Base-by-base conservation (phyloP, 2,113 vertebrate genomes). In the Dicrurus megarhynchus region DNA sequence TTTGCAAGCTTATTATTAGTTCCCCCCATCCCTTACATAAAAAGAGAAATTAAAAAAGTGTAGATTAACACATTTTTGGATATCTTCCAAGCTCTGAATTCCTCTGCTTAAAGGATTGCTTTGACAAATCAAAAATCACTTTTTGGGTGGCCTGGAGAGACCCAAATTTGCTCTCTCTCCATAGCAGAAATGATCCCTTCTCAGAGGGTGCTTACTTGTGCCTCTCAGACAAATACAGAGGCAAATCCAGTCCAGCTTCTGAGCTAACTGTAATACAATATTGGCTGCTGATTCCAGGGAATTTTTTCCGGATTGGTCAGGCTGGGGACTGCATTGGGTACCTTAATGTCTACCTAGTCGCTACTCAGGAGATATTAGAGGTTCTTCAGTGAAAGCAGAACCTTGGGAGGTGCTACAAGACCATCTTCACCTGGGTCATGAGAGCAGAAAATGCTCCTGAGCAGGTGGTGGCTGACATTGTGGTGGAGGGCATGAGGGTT, bases 21-120 rank as follows among this genome's bases (percentile, higher is more conserved):
- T 55, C 3, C 12, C 35, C 16, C 56, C 46, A 5, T 32, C 27
- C 56, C 32, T 88, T 78, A 78, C 68, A 94, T 78, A 93, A 96
- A 96, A 94, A 93, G 44, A 83, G 68, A 95, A 90, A 84, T 94
- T 70, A 5, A 52, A 92, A 75, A 96, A 93, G 50, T 89, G 71
- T 80, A 94, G 93, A 96, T 96, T 93, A 96, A 86, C 93, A 92
- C 64, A 93, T 95, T 96, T 87, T 93, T 97, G 85, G 92, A 55
- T 89, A 63, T 39, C 14, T 78, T 96, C 93, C 95, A 97, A 95
- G 61, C 26, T 92, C 79, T 93, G 37, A 4, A 71, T 84, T 94
- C 52, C 73, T 90, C 56, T 81, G 33, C 71, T 70, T 80, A 91
- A 94, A 89, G 83, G 71, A 91, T 88, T 96, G 94, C 92, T 96